These are phyloP conservation scores for Drosophila carrolli DNA, from an alignment of 1,140 invertebrate species.

Conservation along the genomic window DNA sequence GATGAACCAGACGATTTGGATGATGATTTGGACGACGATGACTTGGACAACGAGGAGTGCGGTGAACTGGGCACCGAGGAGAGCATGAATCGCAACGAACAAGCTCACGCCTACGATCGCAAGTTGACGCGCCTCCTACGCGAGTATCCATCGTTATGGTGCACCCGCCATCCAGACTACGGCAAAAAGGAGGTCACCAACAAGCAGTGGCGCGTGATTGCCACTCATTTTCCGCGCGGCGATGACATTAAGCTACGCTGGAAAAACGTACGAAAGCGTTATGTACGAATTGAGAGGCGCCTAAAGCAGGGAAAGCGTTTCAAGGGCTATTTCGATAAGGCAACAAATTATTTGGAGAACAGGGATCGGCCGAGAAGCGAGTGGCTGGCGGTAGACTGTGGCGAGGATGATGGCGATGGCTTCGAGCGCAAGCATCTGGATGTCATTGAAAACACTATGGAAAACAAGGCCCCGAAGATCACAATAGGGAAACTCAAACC, in stretches of 20 bases:
- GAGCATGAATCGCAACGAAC: constrained; percentile 78
- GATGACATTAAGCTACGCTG: constrained; percentile 77
- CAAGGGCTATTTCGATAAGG: constrained; percentile 81
- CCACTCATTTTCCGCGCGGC: constrained; percentile 70
- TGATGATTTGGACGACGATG: constrained; percentile 54
- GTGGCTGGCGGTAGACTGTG: constrained; percentile 70
- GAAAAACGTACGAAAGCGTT: constrained; percentile 79
- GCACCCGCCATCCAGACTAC: constrained; percentile 75
- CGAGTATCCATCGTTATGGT: constrained; percentile 80
- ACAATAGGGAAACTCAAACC: constrained; percentile 8
- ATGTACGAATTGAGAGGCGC: constrained; percentile 72
- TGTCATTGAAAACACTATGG: constrained; percentile 67
- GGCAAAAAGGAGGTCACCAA: constrained; percentile 74
- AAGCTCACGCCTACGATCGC: constrained; percentile 75
- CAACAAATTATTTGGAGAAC: constrained; percentile 78
- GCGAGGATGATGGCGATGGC: constrained; percentile 73
- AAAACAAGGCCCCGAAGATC: constrained; percentile 18
- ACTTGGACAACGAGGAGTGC: constrained; percentile 49
- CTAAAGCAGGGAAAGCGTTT: constrained; percentile 73
- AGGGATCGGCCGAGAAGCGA: constrained; percentile 63
- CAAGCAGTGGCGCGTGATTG: constrained; percentile 78
- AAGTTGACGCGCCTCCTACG: constrained; percentile 69
- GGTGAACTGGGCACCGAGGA: constrained; percentile 61
- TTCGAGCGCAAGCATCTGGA: constrained; percentile 71
- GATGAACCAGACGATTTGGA: constrained; percentile 39